These are phyloP conservation scores for Anastrepha obliqua DNA, from an alignment of 1,140 invertebrate species.

Conservation along the genomic window DNA sequence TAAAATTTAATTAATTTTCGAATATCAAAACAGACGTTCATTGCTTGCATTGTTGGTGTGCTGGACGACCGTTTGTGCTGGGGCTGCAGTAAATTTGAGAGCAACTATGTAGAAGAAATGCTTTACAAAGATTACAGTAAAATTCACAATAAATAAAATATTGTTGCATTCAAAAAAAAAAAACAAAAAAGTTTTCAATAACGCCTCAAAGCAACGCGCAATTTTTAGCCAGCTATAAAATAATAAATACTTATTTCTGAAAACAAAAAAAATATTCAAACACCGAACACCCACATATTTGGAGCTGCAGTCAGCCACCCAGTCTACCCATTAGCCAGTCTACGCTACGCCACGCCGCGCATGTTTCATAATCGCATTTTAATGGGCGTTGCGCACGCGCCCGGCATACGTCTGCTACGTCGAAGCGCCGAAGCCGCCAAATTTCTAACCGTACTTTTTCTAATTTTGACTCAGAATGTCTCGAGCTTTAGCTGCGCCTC, in stretches of 20 bases:
- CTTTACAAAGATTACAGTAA: too few species aligned
- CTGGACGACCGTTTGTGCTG: too few species aligned
- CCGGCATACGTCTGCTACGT: conserved; percentile 6
- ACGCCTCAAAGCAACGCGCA: too few species aligned
- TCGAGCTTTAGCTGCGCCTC: background rate
- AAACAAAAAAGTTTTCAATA: background rate
- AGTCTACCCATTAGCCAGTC: too few species aligned
- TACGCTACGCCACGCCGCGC: too few species aligned
- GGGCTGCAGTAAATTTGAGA: too few species aligned
- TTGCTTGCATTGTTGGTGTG: too few species aligned
- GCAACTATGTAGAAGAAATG: too few species aligned
- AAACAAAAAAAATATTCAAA: background rate
- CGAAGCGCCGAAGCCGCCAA: background rate
- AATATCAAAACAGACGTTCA: too few species aligned
- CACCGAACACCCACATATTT: background rate
- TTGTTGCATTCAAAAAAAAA: background rate
- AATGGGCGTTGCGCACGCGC: conserved; percentile 22
- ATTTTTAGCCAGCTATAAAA: too few species aligned
- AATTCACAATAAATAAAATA: background rate
- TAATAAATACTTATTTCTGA: background rate
- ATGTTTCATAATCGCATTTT: conserved; percentile 41
- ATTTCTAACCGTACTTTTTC: conserved; percentile 53
- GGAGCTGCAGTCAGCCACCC: background rate
- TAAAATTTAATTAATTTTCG: too few species aligned
- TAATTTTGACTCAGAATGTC: conserved; percentile 54